Evolutionary conservation across 2,888 invertebrate species (phyloP).

Genomic region (Eueremaeus valkanovi): DNA sequence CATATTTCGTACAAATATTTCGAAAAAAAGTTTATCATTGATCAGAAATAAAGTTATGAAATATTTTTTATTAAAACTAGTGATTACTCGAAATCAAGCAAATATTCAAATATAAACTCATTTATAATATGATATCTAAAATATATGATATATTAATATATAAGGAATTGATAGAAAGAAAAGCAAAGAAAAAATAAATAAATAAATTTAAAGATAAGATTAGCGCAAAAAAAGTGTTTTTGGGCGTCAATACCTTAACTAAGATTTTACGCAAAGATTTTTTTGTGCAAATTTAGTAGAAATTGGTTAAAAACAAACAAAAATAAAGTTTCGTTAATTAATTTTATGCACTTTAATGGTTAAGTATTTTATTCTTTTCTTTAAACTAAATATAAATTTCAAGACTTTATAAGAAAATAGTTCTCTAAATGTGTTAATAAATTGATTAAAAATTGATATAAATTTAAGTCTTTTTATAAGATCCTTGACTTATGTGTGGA

Average conservation of each 20-base stretch:
- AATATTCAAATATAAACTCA: too few relatives aligned
- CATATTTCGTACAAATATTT: too few relatives aligned
- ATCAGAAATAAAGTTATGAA: too few relatives aligned
- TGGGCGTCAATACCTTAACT: not conserved
- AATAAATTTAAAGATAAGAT: not conserved
- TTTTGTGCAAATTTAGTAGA: too few relatives aligned
- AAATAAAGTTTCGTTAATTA: not conserved
- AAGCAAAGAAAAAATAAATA: not conserved
- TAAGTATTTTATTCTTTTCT: not conserved
- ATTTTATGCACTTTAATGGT: not conserved
- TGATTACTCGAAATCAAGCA: too few relatives aligned
- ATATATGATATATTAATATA: not conserved
- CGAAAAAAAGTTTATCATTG: too few relatives aligned
- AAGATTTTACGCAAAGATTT: not conserved
- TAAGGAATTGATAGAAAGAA: not conserved
- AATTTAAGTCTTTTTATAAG: not conserved
- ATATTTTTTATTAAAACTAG: too few relatives aligned
- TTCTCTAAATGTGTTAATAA: not conserved
- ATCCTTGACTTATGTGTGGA: not conserved
- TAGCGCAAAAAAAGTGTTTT: not conserved
- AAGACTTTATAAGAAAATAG: not conserved
- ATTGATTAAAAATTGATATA: not conserved
- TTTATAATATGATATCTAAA: not conserved
- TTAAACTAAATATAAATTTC: not conserved
- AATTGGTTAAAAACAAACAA: too few relatives aligned